Conservation (phyloP, 2,888 invertebrate genomes). For the Brachyopa scutellaris region DNA sequence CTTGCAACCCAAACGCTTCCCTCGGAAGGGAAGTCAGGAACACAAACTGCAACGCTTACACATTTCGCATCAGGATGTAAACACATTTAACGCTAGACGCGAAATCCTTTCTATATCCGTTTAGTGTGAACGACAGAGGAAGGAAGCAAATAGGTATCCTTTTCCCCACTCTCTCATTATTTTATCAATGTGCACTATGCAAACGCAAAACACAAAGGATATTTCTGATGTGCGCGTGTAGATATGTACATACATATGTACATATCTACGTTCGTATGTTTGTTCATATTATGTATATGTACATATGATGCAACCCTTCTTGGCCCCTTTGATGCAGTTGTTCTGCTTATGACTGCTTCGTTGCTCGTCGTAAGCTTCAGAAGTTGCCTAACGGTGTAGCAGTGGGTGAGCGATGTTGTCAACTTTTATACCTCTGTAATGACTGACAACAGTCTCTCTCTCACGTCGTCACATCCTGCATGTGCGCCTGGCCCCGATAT, state of each 20-base stretch:
- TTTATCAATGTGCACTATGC: constrained; percentile 59
- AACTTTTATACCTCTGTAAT: constrained; percentile 55
- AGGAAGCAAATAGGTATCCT: constrained; percentile 64
- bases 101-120: constrained; percentile 71
- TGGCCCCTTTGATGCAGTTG: constrained; percentile 34
- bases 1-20: constrained; percentile 45
- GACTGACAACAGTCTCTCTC: constrained; percentile 55
- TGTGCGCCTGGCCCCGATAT: constrained; percentile 74
- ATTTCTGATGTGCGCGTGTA: constrained; percentile 14
- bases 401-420: constrained; percentile 54
- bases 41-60: constrained; percentile 67
- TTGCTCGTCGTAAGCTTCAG: constrained; percentile 16
- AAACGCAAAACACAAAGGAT: constrained; percentile 35
- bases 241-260: neutral
- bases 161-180: constrained; percentile 45
- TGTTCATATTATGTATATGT: neutral
- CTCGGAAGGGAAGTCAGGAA: constrained; percentile 43
- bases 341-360: constrained; percentile 34
- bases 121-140: constrained; percentile 70
- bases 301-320: constrained; percentile 10
- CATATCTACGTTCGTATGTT: neutral
- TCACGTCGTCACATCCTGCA: constrained; percentile 43
- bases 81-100: constrained; percentile 72
- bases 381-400: constrained; percentile 44
- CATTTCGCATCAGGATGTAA: constrained; percentile 71